Base-by-base conservation (phyloP, 30 jellyfish, hydroid and myxozoan species). In the Turritopsis rubra region DNA sequence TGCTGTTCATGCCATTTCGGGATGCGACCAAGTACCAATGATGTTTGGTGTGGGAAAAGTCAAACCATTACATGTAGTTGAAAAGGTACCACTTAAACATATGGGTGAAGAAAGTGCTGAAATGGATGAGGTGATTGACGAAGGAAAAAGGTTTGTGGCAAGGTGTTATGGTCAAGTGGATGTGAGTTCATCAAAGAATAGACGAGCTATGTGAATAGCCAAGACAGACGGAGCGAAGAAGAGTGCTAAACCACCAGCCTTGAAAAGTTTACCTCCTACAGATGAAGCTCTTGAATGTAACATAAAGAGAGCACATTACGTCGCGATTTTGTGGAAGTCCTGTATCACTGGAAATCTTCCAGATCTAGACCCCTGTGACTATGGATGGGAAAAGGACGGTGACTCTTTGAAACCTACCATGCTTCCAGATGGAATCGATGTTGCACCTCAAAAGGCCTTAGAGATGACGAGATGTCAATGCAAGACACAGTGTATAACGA, bases 191-290 rank as follows among this genome's bases (percentile, higher is more conserved):
- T 66, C 76, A 66, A n/a, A 9, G 17, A 66, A 66, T 26, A 66
- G 76, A 17, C 7, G 76, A 66, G 17, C 76, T 17, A 66, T 66
- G 8, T 66, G 76, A 17, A 17, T 17, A 1, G 17, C 8, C 17
- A 66, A 66, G 76, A 66, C 7, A 66, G 76, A 66, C 30, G 76
- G 76, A 17, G 76, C 76, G 17, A 66, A 66, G 29, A 66, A 66
- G 76, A 66, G 29, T n/a, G 76, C 76, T 1, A 66, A 66, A 66
- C 76, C 76, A 66, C 76, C 76, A 66, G 17, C 76, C 17, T 66
- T 66, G 17, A 3, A 3, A 1, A 66, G 27, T 3, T 66, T 66
- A 26, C 76, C 76, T 3, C 76, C 76, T 1, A 66, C 76, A 3
- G 76, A 66, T 66, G 29, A 22, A 66, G 76, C 76, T 7, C 76